Conservation (phyloP, 2,888 invertebrate species). For the Chrysotoxum bicinctum region DNA sequence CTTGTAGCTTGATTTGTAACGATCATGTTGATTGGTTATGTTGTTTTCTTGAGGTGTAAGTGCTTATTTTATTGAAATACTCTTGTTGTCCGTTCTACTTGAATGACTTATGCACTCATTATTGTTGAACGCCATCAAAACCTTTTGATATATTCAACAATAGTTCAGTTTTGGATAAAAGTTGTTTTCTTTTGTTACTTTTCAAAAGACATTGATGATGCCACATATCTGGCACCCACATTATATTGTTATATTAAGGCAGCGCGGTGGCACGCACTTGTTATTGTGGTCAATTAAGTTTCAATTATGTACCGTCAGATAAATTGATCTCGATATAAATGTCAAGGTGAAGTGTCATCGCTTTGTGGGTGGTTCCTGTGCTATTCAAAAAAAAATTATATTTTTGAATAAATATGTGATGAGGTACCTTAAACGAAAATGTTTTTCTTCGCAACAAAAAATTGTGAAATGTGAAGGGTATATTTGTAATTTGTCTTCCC, state of each 20-base stretch:
- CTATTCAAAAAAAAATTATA: neutral
- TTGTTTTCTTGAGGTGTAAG: slow-evolving; percentile 4
- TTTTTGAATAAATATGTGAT: too few species aligned
- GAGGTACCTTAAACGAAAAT: too few species aligned
- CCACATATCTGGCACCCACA: slow-evolving; percentile 48
- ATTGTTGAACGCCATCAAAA: neutral
- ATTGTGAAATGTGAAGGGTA: too few species aligned
- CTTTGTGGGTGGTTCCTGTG: slow-evolving; percentile 44
- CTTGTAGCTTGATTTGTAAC: slow-evolving; percentile 58
- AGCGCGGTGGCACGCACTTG: slow-evolving; percentile 33
- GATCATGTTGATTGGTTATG: slow-evolving; percentile 43
- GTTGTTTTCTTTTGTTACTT: slow-evolving; percentile 30
- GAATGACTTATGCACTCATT: slow-evolving; percentile 13
- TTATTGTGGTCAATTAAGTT: slow-evolving; percentile 62
- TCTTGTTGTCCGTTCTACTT: slow-evolving; percentile 48
- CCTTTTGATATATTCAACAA: neutral
- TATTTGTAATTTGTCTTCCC: too few species aligned
- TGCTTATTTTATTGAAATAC: slow-evolving; percentile 46
- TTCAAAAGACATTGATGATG: slow-evolving; percentile 47
- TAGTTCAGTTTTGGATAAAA: slow-evolving; percentile 14
- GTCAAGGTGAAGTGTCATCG: slow-evolving; percentile 64
- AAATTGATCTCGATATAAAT: slow-evolving; percentile 47
- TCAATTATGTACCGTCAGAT: slow-evolving; percentile 48
- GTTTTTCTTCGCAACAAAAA: too few species aligned
- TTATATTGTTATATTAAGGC: neutral